A percentile compares a stretch with the other conserved stretches of the same genome.
phyloP scores from a whole-genome alignment of 2,888 invertebrate genomes.

The Thumatha senex region DNA sequence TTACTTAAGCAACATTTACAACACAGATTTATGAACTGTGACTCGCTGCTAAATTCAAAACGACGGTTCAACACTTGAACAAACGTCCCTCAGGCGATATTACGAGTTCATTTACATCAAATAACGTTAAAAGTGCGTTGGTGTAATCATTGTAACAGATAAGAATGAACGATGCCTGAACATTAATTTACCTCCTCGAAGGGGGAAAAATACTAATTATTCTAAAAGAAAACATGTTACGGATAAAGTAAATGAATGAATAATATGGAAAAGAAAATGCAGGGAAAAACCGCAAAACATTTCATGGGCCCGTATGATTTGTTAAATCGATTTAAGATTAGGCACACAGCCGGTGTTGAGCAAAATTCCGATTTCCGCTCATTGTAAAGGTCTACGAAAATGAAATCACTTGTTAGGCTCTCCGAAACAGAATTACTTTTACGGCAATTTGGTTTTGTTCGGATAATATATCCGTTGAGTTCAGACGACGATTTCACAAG shows the following conservation, averaged over 20 bases:
- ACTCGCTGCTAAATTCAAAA: constrained; percentile 3
- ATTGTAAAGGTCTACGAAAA: constrained; percentile 62
- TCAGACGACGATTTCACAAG: constrained; percentile 44
- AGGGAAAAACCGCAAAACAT: constrained; percentile 27
- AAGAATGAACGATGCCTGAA: constrained; percentile 19
- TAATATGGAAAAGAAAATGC: constrained; percentile 23
- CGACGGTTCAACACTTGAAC: constrained; percentile 7
- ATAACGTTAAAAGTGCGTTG: constrained; percentile 13
- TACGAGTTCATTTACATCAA: constrained; percentile 14
- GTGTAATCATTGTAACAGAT: constrained; percentile 13
- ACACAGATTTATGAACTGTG: constrained; percentile 4
- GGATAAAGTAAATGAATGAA: constrained; percentile 27
- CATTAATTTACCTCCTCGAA: constrained; percentile 6
- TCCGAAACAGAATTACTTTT: constrained; percentile 65
- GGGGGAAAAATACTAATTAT: constrained; percentile 22
- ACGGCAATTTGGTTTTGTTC: constrained; percentile 56
- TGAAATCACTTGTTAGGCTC: constrained; percentile 62
- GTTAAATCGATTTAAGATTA: constrained; percentile 59
- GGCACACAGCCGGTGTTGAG: constrained; percentile 51
- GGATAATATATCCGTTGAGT: constrained; percentile 50
- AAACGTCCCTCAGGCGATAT: constrained; percentile 2
- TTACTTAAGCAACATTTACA: constrained; percentile 1
- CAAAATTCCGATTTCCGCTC: constrained; percentile 69
- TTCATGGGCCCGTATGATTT: constrained; percentile 57
- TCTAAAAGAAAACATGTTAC: constrained; percentile 29